These are phyloP conservation scores for Cephus nigrinus DNA, from an alignment of 2,888 invertebrate genomes.

Conservation along the genomic window DNA sequence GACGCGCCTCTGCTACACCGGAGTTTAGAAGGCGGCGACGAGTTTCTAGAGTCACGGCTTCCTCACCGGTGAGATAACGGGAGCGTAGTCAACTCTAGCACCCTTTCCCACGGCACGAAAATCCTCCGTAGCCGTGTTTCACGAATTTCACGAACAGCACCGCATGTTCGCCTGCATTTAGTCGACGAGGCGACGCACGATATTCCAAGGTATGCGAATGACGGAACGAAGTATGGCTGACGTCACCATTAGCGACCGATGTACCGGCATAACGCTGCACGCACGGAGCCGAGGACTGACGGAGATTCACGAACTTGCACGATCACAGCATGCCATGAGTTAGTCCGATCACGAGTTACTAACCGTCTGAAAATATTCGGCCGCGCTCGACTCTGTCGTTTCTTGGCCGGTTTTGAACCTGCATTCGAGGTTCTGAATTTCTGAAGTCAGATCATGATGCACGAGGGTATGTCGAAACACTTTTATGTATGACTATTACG, in stretches of 20 bases:
- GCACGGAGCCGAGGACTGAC: slow-evolving; percentile 30
- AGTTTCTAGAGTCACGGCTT: slow-evolving; percentile 4
- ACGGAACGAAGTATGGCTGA: slow-evolving; percentile 40
- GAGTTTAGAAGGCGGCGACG: background rate
- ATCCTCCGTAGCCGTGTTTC: background rate
- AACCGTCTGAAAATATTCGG: slow-evolving; percentile 39
- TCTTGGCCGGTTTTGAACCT: slow-evolving; percentile 1
- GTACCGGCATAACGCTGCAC: slow-evolving; percentile 40
- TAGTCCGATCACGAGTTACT: slow-evolving; percentile 20
- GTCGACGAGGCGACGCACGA: background rate
- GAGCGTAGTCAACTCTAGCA: background rate
- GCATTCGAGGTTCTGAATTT: background rate
- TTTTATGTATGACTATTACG: background rate
- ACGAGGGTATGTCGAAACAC: background rate
- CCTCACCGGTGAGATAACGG: background rate
- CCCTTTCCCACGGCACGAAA: slow-evolving; percentile 7
- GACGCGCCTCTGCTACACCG: slow-evolving; percentile 6
- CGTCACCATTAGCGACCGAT: slow-evolving; percentile 35
- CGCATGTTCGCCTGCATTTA: background rate
- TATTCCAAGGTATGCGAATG: slow-evolving; percentile 21
- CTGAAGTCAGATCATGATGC: background rate
- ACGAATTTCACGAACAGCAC: background rate
- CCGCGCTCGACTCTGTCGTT: slow-evolving; percentile 13
- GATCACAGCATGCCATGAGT: slow-evolving; percentile 31
- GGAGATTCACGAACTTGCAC: slow-evolving; percentile 35